phyloP scores from a whole-genome alignment of 2,888 invertebrate genomes.

The Drosophila anomelani region DNA sequence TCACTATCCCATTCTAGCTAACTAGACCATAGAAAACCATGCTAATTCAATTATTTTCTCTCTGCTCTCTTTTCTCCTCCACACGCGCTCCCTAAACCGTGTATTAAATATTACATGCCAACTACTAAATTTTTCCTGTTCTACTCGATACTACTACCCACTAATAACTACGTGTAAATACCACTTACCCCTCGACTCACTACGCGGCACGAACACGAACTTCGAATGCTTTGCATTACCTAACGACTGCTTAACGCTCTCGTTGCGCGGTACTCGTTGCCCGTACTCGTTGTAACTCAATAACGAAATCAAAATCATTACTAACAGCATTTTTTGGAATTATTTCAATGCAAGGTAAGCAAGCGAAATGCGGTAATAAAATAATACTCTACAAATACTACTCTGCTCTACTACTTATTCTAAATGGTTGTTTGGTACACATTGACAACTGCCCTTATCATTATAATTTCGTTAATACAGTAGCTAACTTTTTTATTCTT shows the following conservation, averaged over 20 bases:
- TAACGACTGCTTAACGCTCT: slow-evolving; percentile 42
- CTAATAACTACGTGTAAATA: slow-evolving; percentile 50
- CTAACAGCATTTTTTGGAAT: slow-evolving; percentile 98
- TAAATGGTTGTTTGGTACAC: slow-evolving; percentile 83
- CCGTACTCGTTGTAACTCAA: slow-evolving; percentile 38
- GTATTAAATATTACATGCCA: slow-evolving; percentile 47
- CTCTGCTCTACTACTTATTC: slow-evolving; percentile 58
- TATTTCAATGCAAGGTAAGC: slow-evolving; percentile 99
- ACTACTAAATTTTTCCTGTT: slow-evolving; percentile 53
- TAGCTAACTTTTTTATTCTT: slow-evolving; percentile 47
- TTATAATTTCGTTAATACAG: slow-evolving; percentile 43
- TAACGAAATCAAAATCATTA: slow-evolving; percentile 69
- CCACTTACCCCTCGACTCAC: slow-evolving; percentile 27
- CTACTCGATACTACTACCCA: slow-evolving; percentile 62
- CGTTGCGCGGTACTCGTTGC: slow-evolving; percentile 40
- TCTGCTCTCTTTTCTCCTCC: slow-evolving; percentile 82
- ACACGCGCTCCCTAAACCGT: slow-evolving; percentile 76
- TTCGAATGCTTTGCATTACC: slow-evolving; percentile 68
- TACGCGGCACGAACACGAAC: slow-evolving; percentile 55
- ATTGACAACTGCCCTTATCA: slow-evolving; percentile 45
- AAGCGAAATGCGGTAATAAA: slow-evolving; percentile 80
- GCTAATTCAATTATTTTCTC: slow-evolving; percentile 81
- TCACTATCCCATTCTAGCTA: slow-evolving; percentile 36
- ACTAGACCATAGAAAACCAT: slow-evolving; percentile 65
- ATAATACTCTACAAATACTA: slow-evolving; percentile 55